Evolutionary conservation across 1,140 invertebrate species (phyloP).

Genomic region (Ruditapes philippinarum): DNA sequence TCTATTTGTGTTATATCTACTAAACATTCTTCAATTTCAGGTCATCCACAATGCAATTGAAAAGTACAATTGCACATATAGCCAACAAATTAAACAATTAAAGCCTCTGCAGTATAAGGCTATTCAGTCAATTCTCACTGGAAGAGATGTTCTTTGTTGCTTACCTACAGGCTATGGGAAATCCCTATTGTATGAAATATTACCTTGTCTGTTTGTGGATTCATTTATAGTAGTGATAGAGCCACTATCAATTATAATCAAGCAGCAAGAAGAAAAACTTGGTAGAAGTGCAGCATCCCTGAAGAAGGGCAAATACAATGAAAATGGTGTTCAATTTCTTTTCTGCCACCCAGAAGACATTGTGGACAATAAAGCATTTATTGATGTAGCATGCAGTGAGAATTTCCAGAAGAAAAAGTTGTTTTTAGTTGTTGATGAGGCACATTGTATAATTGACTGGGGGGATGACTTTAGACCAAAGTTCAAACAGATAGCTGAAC

Average conservation of each 20-base stretch:
- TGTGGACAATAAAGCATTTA: neutral
- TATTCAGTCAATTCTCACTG: constrained; percentile 1
- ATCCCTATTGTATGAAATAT: neutral
- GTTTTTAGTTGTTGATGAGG: neutral
- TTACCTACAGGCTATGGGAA: constrained; percentile 37
- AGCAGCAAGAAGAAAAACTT: neutral
- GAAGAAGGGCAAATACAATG: neutral
- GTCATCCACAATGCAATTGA: neutral
- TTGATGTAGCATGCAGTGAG: neutral
- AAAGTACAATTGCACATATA: neutral
- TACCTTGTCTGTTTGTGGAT: neutral
- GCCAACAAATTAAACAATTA: neutral
- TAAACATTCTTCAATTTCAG: neutral
- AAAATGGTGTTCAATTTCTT: neutral
- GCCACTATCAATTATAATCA: neutral
- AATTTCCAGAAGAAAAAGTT: neutral
- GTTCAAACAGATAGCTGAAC: neutral
- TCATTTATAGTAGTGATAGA: neutral
- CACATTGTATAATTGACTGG: neutral
- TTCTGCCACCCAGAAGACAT: neutral
- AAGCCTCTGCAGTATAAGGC: constrained; percentile 30
- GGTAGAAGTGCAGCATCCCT: neutral
- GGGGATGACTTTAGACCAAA: neutral
- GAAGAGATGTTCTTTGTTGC: constrained; percentile 30
- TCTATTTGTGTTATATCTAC: no score